Percentiles rank a stretch among this genome's conserved stretches.
Evolutionary conservation across 35 echinoderm and acorn worm genomes (phyloP).

Genomic region (Acanthaster planci): DNA sequence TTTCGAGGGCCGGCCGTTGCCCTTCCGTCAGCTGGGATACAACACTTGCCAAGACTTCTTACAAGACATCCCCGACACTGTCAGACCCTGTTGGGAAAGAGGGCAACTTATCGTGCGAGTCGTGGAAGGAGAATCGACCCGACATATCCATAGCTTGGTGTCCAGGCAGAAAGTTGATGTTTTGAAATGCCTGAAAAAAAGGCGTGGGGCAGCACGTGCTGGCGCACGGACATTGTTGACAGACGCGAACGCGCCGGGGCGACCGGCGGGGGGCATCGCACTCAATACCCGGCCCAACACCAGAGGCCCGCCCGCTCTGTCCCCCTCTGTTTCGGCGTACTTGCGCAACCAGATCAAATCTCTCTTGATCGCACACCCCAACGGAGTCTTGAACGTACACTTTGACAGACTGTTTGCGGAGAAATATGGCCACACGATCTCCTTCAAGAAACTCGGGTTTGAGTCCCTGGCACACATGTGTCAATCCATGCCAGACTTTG

Average conservation of each 20-base stretch:
- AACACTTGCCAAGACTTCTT: constrained; percentile 49
- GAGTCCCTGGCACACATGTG: constrained; percentile 53
- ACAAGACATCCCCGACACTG: constrained; percentile 76
- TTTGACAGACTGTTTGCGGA: constrained; percentile 61
- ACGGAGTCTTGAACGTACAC: constrained; percentile 60
- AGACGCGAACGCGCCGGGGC: too few relatives aligned
- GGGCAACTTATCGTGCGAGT: constrained; percentile 65
- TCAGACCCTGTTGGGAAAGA: constrained; percentile 58
- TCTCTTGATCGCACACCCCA: constrained; percentile 65
- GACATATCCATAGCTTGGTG: constrained; percentile 85
- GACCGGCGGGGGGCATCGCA: not conserved
- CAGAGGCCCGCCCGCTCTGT: constrained; percentile 10
- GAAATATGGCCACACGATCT: constrained; percentile 58
- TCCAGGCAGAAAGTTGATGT: constrained; percentile 80
- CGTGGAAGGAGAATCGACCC: constrained; percentile 70
- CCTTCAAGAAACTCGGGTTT: constrained; percentile 72
- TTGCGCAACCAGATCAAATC: constrained; percentile 74
- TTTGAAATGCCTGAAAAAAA: constrained; percentile 61
- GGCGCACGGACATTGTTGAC: not conserved
- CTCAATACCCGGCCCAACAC: constrained; percentile 25
- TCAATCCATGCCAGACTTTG: constrained; percentile 41
- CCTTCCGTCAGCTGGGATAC: constrained; percentile 72
- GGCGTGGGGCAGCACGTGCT: constrained; percentile 36
- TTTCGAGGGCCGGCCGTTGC: constrained; percentile 63
- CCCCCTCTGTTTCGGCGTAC: constrained; percentile 68